Base-by-base conservation (phyloP, 2,888 invertebrate genomes). In the Calliopum simillimum region DNA sequence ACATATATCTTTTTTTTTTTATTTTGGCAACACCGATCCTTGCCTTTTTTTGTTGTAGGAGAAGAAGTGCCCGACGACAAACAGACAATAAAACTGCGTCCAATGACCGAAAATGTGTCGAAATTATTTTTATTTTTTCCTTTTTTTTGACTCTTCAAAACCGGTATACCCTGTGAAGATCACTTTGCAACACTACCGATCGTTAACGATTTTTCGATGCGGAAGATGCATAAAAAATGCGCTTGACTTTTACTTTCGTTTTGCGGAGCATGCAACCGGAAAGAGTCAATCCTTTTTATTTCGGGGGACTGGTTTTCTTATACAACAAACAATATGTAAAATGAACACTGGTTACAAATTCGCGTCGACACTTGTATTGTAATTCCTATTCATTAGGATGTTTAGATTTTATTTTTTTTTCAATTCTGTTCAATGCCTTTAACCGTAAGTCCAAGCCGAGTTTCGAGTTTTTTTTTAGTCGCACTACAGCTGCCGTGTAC, bases 241-340 rank as follows among this genome's bases (percentile, higher is more conserved):
- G 49, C 16, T 58, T 33, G 19, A 47, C 59, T 67, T 58, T 67
- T 49, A 49, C 33, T 67, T 67, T 49, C 47, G 67, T 65, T 65
- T 56, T 56, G 21, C 21, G 12, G 23, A 64, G 25, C 23, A 63
- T 44, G 53, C 43, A 25, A 13, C n/a, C 49, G 16, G 25, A 51
- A 16, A 33, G 33, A 16, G 63, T 25, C 41, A 51, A 51, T 33
- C 5, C 8, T 33, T 33, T 33, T 33, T 33, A 8, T 33, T 33
- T 33, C 8, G 4, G 2, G 33, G 2, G 33, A 33, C 33, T 33
- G 8, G 33, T 33, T 33, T 33, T 33, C 33, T 33, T 33, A 33
- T 4, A 8, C 33, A n/a, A n/a, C n/a, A n/a, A n/a, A 8, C 33
- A 33, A 33, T 6, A 33, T 8, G 8, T 33, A 33, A 5, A 33